Evolutionary conservation across 2,113 vertebrate species (phyloP), one percentile per base, ranked within the genome.

Genomic region (Nothobranchius furzeri): DNA sequence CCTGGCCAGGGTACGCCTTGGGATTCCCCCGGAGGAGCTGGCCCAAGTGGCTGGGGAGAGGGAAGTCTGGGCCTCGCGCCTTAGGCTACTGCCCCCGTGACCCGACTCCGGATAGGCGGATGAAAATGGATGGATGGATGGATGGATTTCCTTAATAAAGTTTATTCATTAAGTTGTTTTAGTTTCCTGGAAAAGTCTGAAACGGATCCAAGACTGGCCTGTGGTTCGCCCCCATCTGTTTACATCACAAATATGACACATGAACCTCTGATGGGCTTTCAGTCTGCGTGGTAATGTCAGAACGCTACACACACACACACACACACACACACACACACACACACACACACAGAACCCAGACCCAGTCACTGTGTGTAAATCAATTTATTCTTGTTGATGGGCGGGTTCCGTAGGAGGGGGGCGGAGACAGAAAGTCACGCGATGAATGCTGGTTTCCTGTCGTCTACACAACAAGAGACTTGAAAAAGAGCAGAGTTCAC

Each of bases 361-460:
- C 43, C 45, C 53, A 47, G 12, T 57, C 0, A 37, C 64, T 0
- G 48, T 2, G 35, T 47, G n/a, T 46, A 64, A 64, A 60, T 60
- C 69, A 57, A 30, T 15, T 69, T 60, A 2, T 67, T 70, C 25
- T 14, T 55, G 59, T 55, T 65, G 40, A 40, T 37, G 59, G 69
- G 53, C 3, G 45, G 46, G 17, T 5, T 51, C 55, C 4, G 69
- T 69, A 14, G 78, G 68, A 65, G 69, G 60, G 59, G n/a, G 48
- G 36, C 36, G 12, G 48, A 40, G 36, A 15, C 55, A 30, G 14
- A 37, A 6, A 54, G 12, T 0, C 24, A 67, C 30, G 17, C 45
- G 63, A 66, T 61, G 60, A 65, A 57, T 52, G 12, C 43, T 49
- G 47, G 63, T 66, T 78, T 78, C 79, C 79, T 74, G 62, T 15